Percentiles rank a stretch among this genome's conserved stretches.
phyloP scores from a whole-genome alignment of 2,113 vertebrate genomes.

The Spea bombifrons region DNA sequence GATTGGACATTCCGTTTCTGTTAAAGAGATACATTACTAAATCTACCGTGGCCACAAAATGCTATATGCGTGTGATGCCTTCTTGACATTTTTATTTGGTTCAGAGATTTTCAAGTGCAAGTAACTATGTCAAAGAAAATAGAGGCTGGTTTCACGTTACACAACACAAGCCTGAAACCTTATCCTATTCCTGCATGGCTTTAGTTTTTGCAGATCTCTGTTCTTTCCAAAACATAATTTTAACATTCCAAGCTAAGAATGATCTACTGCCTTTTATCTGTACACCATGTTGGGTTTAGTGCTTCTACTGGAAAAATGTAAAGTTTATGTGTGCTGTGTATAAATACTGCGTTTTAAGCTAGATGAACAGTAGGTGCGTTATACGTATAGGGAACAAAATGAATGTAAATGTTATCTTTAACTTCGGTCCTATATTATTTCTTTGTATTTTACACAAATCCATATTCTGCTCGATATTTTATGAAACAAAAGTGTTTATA shows the following conservation, averaged over 20 bases:
- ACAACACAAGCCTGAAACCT: conserved; percentile 24
- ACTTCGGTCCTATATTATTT: too few species aligned
- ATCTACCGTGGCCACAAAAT: conserved; percentile 14
- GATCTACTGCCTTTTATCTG: conserved; percentile 8
- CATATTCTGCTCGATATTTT: too few species aligned
- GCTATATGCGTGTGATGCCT: conserved; percentile 20
- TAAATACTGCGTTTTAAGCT: too few species aligned
- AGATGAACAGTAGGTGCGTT: too few species aligned
- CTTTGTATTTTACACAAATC: too few species aligned
- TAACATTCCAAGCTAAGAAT: conserved; percentile 15
- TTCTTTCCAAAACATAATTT: conserved; percentile 13
- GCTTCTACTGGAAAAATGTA: too few species aligned
- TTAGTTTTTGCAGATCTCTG: conserved; percentile 12
- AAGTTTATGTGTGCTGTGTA: too few species aligned
- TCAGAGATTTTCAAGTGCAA: conserved; percentile 24
- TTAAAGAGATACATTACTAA: conserved; percentile 24
- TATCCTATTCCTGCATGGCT: conserved; percentile 5
- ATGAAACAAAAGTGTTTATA: too few species aligned
- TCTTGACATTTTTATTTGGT: conserved; percentile 33
- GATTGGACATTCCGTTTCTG: neutral
- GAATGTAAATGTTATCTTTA: too few species aligned
- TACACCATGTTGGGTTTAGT: neutral
- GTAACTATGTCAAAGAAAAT: conserved; percentile 31
- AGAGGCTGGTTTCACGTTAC: conserved; percentile 15
- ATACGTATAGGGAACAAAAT: too few species aligned